Percentiles rank a stretch among this genome's conserved stretches.
Conservation (phyloP, 2,113 vertebrate genomes). For the Mastomys coucha region DNA sequence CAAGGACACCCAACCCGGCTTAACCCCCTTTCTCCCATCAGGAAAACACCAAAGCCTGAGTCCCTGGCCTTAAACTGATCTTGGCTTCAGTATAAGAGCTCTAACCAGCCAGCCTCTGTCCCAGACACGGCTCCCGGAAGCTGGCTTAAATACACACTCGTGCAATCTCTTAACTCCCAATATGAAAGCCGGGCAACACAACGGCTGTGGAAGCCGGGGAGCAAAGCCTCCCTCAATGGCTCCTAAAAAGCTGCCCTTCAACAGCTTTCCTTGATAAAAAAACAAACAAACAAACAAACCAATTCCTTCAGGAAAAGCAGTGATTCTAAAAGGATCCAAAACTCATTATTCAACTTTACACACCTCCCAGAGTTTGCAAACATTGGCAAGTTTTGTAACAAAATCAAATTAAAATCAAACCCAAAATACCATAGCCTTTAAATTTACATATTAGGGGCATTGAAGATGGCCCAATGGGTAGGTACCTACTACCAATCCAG, state of each 20-base stretch:
- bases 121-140: slow-evolving; percentile 56
- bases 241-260: slow-evolving; percentile 51
- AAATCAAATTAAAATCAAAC: slow-evolving; percentile 53
- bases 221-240: not conserved
- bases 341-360: not conserved
- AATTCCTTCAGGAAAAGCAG: not conserved
- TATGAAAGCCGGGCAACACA: not conserved
- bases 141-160: slow-evolving; percentile 55
- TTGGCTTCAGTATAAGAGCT: slow-evolving; percentile 49
- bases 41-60: slow-evolving; percentile 56
- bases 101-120: slow-evolving; percentile 37
- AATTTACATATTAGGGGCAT: not conserved
- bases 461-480: not conserved
- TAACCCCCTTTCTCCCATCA: slow-evolving; percentile 66
- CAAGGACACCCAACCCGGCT: slow-evolving; percentile 53
- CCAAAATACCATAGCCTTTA: not conserved
- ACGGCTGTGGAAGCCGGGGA: not conserved
- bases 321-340: not conserved
- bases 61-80: slow-evolving; percentile 47
- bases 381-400: not conserved
- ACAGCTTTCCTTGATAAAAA: not conserved
- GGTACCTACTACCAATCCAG: not conserved
- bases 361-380: not conserved
- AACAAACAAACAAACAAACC: not conserved
- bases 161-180: slow-evolving; percentile 5